Base-by-base conservation (phyloP, 2,113 vertebrate genomes). In the Micronycteris hirsuta region DNA sequence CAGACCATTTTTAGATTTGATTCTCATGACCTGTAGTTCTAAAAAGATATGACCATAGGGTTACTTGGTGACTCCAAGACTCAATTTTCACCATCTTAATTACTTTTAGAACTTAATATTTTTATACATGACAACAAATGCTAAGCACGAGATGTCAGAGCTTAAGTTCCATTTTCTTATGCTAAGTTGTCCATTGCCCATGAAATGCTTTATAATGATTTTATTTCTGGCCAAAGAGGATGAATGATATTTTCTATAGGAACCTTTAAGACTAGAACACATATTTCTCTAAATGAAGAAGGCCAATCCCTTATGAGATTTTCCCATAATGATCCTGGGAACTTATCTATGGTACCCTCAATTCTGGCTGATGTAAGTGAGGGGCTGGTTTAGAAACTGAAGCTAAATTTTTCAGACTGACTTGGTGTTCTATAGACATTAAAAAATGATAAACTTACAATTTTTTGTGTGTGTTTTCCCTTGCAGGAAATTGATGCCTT, bases 401-500 rank as follows among this genome's bases (percentile, higher is more conserved):
- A 80, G 38, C 65, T 86, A 58, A 43, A 86, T 89, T 93, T 94
- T 96, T 77, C 56, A 89, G 67, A 65, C 26, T 94, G 82, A 76
- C 33, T 96, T 86, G 28, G 14, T 86, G n/a, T 77, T 95, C 74
- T 84, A 7, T 14, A 76, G 89, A 86, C 45, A 52, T 96, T 61
- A 6, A 9, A 74, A 74, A 91, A 83, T n/a, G n/a, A 13, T 24
- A 86, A 94, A 96, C 58, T 96, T 76, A 97, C 12, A 6, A n/a
- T n/a, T 68, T 16, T 20, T 14, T 49, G 96, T 77, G 14, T 97
- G 14, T 97, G 31, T 80, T 95, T 94, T 93, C 15, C n/a, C 96
- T 96, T 97, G 93, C 91, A 98, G 97, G 91, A 96, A 82, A 92
- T 52, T 16, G 19, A 76, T 93, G 88, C 43, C 97, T 97, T 95